phyloP scores from a whole-genome alignment of 2,797 vertebrate genomes.

The Macropus fuliginosus region DNA sequence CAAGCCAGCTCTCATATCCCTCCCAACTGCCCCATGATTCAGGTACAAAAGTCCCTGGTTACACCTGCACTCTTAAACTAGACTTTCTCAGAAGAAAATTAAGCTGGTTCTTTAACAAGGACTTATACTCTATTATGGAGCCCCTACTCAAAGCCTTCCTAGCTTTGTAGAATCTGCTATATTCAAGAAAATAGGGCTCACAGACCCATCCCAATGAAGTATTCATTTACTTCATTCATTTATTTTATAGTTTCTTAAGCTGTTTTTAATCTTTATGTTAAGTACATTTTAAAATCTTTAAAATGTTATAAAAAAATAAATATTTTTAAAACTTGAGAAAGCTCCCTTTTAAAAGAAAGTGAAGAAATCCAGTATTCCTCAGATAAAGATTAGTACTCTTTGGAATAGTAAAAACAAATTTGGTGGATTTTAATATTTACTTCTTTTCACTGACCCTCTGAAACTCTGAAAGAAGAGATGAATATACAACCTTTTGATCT shows the following conservation, averaged over 20 bases:
- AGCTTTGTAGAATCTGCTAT: not conserved
- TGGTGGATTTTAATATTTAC: slow-evolving; percentile 37
- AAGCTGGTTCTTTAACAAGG: not conserved
- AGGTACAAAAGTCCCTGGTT: not conserved
- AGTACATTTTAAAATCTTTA: too few relatives aligned
- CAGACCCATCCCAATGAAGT: not conserved
- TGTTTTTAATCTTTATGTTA: not conserved
- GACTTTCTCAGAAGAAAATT: not conserved
- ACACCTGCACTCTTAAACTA: not conserved
- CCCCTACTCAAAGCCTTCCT: not conserved
- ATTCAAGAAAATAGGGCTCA: not conserved
- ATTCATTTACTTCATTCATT: not conserved
- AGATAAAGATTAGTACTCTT: not conserved
- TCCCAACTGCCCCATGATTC: not conserved
- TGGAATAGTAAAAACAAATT: slow-evolving; percentile 43
- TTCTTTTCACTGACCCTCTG: slow-evolving; percentile 26
- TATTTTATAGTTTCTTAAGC: not conserved
- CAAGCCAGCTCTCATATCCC: not conserved
- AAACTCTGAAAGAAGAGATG: not conserved
- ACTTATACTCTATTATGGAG: not conserved
- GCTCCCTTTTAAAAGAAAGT: not conserved
- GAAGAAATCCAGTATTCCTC: not conserved
- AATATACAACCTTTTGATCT: not conserved
- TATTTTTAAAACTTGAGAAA: not conserved
- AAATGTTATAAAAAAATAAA: too few relatives aligned